Base-by-base conservation (phyloP, 2,797 vertebrate species). In the Phaenicophaeus curvirostris region DNA sequence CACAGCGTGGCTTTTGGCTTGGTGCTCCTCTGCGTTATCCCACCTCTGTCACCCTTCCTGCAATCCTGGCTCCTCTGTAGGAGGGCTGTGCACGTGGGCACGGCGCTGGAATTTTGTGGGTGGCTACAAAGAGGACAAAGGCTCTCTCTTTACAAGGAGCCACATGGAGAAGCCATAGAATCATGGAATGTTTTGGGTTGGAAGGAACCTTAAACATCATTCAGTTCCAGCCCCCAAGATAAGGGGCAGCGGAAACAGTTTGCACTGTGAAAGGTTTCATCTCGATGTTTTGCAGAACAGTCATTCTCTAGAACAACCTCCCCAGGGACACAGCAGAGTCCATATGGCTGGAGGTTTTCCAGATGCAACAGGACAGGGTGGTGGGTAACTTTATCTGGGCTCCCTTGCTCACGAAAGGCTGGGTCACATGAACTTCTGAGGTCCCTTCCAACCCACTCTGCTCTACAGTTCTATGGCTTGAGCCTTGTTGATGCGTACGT, bases 401-500 rank as follows among this genome's bases (percentile, higher is more conserved):
- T 82, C 30, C 9, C 9, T 58, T 89, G 76, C 30, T 41, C 15
- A 10, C 1, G 2, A 13, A 41, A 66, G 42, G 2, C 14, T 76
- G 54, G 55, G 53, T 31, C 15, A 48, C 31, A 30, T 54, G 35
- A 42, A 68, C 25, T 73, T 66, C 55, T 13, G 17, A 35, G 42
- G n/a, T 75, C 33, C 25, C 13, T 82, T 75, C 58, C 33, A 48
- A 7, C 24, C 21, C 42, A 39, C 6, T 35, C 20, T 87, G 62
- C 71, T 87, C 37, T 85, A 0, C 0, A 0, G 24, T 42, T 65
- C 67, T 55, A 0, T 58, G 41, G 7, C 63, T 16, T 33, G 59
- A 69, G 17, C 76, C 1, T 1, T 19, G 33, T 25, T 48, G 51
- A 44, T 15, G 3, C 2, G 0, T 39, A 4, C 0, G 0, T 83